phyloP scores from a whole-genome alignment of 35 echinoderm and acorn worm genomes.

The Anneissia japonica region DNA sequence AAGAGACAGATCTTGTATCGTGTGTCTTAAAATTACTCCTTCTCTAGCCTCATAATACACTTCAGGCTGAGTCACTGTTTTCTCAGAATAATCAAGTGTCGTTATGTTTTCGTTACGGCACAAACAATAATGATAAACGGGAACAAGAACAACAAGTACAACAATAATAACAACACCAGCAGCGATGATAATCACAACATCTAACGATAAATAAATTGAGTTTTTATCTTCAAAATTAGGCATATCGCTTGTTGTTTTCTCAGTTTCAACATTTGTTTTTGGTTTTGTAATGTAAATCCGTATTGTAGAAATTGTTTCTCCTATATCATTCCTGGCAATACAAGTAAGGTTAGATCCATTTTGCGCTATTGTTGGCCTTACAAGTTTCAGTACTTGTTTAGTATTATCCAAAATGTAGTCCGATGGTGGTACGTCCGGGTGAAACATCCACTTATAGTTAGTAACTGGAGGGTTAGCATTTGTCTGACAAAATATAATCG shows the following conservation, averaged over 20 bases:
- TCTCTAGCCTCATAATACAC: neutral
- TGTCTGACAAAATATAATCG: neutral
- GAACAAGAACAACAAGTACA: neutral
- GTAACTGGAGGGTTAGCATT: no score
- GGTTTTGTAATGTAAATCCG: no score
- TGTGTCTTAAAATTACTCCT: neutral
- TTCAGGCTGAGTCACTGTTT: neutral
- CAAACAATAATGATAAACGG: neutral
- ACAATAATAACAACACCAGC: neutral
- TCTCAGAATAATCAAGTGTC: neutral
- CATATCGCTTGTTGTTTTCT: no score
- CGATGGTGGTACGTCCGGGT: neutral
- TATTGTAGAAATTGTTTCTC: no score
- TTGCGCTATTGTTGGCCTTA: neutral
- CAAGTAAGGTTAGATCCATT: neutral
- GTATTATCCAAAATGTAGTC: neutral
- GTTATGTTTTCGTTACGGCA: neutral
- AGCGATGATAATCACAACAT: neutral
- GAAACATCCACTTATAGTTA: no score
- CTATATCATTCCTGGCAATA: neutral
- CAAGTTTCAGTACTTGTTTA: neutral
- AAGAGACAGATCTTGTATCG: neutral
- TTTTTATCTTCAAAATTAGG: neutral
- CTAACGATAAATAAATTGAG: neutral
- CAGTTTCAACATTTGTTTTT: no score